These are phyloP conservation scores for Glyphotaelius pellucidus DNA, from an alignment of 2,888 invertebrate genomes.

Conservation along the genomic window DNA sequence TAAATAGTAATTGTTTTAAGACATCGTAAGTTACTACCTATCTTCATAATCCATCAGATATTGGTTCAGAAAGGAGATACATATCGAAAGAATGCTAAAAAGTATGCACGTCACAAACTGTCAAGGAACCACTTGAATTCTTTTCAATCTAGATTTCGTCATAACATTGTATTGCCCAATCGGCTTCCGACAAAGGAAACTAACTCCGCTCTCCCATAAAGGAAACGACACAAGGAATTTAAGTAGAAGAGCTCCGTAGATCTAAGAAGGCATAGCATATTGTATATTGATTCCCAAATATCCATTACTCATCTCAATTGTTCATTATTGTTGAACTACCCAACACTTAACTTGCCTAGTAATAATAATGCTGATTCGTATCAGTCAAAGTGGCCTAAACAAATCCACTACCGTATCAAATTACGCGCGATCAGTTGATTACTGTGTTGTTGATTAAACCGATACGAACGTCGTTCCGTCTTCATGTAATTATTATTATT, in stretches of 20 bases:
- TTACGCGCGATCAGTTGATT: slow-evolving; percentile 31
- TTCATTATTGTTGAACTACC: neutral
- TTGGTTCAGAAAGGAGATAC: neutral
- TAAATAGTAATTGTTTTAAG: too few relatives aligned
- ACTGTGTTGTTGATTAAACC: slow-evolving; percentile 34
- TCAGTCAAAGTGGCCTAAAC: slow-evolving; percentile 25
- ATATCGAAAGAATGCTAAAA: neutral
- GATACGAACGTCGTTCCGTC: neutral
- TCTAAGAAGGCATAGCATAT: slow-evolving; percentile 6
- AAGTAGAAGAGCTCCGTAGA: neutral
- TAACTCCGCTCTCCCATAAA: neutral
- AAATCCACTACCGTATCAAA: slow-evolving; percentile 42
- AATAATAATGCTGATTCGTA: slow-evolving; percentile 34
- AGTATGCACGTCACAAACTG: neutral
- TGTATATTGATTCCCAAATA: slow-evolving; percentile 32
- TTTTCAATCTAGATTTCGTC: slow-evolving; percentile 2
- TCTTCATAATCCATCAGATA: neutral
- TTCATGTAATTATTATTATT: neutral
- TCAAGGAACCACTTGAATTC: neutral
- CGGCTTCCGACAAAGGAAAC: slow-evolving; percentile 40
- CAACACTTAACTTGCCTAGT: slow-evolving; percentile 17
- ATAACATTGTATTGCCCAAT: slow-evolving; percentile 2
- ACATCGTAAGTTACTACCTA: too few relatives aligned
- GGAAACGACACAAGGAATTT: neutral
- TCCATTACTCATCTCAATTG: slow-evolving; percentile 41